A percentile compares a stretch with the other conserved stretches of the same genome.
Conservation (phyloP, 1,140 invertebrate species). For the Panagrolaimus sp. region DNA sequence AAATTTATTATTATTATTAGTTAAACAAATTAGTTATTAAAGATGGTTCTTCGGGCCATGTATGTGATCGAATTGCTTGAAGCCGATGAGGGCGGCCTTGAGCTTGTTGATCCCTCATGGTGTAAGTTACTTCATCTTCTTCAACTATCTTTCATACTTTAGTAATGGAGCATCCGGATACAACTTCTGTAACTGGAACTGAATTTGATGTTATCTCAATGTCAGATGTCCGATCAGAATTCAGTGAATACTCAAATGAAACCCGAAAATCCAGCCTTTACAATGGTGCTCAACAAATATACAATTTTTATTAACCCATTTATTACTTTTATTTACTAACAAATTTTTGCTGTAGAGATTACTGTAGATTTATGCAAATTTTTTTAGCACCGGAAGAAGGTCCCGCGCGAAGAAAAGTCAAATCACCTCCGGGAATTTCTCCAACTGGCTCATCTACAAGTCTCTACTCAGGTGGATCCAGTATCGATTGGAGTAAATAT, state of each 20-base stretch:
- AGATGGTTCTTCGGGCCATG: conserved; percentile 53
- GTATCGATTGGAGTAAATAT: conserved; percentile 52
- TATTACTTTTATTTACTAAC: background rate
- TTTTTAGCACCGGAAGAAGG: conserved; percentile 59
- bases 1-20: too few relatives aligned
- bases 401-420: conserved; percentile 58
- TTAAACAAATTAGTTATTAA: conserved; percentile 12
- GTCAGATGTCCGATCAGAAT: conserved; percentile 49
- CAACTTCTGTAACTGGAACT: conserved; percentile 26
- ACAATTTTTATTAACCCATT: background rate
- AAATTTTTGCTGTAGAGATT: background rate
- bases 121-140: conserved; percentile 47
- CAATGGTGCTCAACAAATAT: conserved; percentile 21
- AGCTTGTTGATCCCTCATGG: conserved; percentile 59
- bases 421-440: conserved; percentile 58
- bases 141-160: conserved; percentile 27
- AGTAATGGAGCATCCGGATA: conserved; percentile 34
- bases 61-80: conserved; percentile 57
- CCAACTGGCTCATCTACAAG: conserved; percentile 56
- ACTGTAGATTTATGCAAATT: conserved; percentile 2
- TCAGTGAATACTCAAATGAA: conserved; percentile 51
- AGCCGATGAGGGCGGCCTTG: conserved; percentile 57
- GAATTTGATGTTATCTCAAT: conserved; percentile 33
- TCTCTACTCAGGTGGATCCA: conserved; percentile 54
- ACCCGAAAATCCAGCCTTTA: conserved; percentile 46